A percentile compares a stretch with the other conserved stretches of the same genome.
phyloP scores from a whole-genome alignment of 1,140 invertebrate species.

The Trachymyrmex septentrionalis region DNA sequence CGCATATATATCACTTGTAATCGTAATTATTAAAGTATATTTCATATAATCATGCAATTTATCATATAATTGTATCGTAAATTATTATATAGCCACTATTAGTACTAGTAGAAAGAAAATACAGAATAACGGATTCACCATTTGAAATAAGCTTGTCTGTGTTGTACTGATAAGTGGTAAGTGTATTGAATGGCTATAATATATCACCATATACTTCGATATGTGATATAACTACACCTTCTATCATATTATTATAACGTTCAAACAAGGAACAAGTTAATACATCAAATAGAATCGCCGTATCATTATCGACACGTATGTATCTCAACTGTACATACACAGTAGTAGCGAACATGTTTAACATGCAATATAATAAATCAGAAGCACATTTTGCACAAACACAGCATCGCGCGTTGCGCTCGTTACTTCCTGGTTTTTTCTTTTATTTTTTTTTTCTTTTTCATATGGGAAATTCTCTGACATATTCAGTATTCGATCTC shows the following conservation, averaged over 20 bases:
- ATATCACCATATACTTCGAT: constrained; percentile 47
- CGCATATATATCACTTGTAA: background rate
- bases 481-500: constrained; percentile 49
- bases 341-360: constrained; percentile 58
- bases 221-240: constrained; percentile 45
- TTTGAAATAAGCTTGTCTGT: background rate
- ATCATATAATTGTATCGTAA: constrained; percentile 11
- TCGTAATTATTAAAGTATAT: constrained; percentile 7
- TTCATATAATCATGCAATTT: too few relatives aligned
- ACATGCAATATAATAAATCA: constrained; percentile 60
- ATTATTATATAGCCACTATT: constrained; percentile 16
- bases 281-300: constrained; percentile 49
- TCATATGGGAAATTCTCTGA: constrained; percentile 64
- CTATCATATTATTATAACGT: constrained; percentile 39
- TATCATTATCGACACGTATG: constrained; percentile 56
- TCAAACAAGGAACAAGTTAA: constrained; percentile 58
- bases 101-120: background rate
- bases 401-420: constrained; percentile 79
- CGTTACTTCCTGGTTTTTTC: constrained; percentile 85
- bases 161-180: constrained; percentile 55
- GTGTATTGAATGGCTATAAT: constrained; percentile 37
- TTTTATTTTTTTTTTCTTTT: constrained; percentile 57
- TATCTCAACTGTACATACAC: constrained; percentile 51
- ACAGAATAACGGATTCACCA: background rate
- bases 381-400: constrained; percentile 57